Evolutionary conservation across 1,140 invertebrate genomes (phyloP).

Genomic region (Macrosteles quadrilineatus): DNA sequence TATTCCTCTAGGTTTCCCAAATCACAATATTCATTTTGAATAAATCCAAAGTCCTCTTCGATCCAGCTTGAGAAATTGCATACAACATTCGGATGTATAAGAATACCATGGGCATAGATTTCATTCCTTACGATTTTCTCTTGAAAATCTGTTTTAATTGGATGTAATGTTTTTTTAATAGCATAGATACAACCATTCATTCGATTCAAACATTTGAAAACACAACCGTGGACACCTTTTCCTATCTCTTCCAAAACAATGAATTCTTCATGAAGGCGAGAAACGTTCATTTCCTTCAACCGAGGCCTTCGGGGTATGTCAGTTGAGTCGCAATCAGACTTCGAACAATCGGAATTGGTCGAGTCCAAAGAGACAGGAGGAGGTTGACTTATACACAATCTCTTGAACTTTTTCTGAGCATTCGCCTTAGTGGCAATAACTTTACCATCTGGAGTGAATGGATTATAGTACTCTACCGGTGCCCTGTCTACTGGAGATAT

Average conservation of each 20-base stretch:
- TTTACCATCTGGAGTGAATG: too few species aligned
- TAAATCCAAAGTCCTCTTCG: conserved; percentile 90
- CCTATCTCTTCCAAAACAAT: conserved; percentile 40
- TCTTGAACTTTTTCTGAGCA: too few species aligned
- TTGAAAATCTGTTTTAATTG: conserved; percentile 72
- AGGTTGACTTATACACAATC: too few species aligned
- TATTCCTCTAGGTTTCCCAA: conserved; percentile 77
- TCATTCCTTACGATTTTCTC: conserved; percentile 83
- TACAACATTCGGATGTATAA: conserved; percentile 86
- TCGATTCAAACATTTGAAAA: conserved; percentile 86
- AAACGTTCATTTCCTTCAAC: conserved; percentile 7
- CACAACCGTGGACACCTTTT: conserved; percentile 82
- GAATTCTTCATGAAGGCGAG: conserved; percentile 39
- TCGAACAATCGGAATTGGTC: too few species aligned
- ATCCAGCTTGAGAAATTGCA: conserved; percentile 93
- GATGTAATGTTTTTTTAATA: conserved; percentile 82
- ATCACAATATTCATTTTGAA: conserved; percentile 92
- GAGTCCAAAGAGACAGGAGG: too few species aligned
- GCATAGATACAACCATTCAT: conserved; percentile 91
- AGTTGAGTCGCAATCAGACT: too few species aligned
- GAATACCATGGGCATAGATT: conserved; percentile 89
- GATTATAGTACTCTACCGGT: too few species aligned
- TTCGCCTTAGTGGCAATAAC: too few species aligned
- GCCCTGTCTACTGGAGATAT: too few species aligned
- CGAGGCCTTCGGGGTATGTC: too few species aligned